Evolutionary conservation across 2,888 invertebrate species (phyloP), one percentile per base, ranked within the genome.

Genomic region (Drosophila siamana): DNA sequence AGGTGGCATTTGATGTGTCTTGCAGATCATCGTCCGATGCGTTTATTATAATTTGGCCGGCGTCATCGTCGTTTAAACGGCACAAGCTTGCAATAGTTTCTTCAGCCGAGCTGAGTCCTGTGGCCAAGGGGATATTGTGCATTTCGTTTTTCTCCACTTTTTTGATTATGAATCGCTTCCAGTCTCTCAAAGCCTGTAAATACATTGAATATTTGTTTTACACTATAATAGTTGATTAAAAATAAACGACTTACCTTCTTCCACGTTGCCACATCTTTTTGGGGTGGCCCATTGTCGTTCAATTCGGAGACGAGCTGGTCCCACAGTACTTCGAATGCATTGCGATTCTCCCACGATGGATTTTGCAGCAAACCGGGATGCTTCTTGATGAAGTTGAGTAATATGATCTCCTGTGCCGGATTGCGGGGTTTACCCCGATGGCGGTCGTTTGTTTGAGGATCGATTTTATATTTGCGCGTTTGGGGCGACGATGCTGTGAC

Each of bases 61-160:
- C 65, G 44, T 83, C 84, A 5, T 83, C 86, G 28, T 83, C 86
- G 38, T 78, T 84, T 0, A 83, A 43, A 1, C 84, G 81, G 16
- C 84, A 84, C 6, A 83, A 51, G 4, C 74, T 78, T 6, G 84
- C 84, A 13, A 83, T 84, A 1, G 83, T 83, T 68, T 84, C 81
- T 52, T 83, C 83, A 4, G 86, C 76, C 0, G 86, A 55, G 13
- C 51, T 86, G 0, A 83, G 68, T 4, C 86, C 80, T 0, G 70
- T 78, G 19, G 74, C 84, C 7, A 86, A 46, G n/a, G 82, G 80
- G 5, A 86, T 62, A 48, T 82, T 82, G 30, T 76, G 76, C 76
- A 84, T 52, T 54, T 83, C 86, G 28, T 84, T 83, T 41, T 80
- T 86, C 22, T 84, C 86, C 22, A 83, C 81, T 44, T 83, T 83